Base-by-base conservation (phyloP, 2,113 vertebrate species). In the Malaclemys terrapin region DNA sequence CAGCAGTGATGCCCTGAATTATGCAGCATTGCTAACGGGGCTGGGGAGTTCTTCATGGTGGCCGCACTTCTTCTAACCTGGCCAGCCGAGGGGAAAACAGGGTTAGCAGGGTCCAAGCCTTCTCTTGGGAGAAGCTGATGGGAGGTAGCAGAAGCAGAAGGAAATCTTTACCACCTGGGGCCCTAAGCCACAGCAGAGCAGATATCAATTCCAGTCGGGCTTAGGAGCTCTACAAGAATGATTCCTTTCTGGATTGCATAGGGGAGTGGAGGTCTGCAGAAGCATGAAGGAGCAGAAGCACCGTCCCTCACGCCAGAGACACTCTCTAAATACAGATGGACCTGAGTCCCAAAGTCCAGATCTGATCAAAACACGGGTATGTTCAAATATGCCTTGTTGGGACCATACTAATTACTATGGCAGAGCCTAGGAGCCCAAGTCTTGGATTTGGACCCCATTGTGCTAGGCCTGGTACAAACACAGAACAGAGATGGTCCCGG, bases 381-480 rank as follows among this genome's bases (percentile, higher is more conserved):
- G 11, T 75, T 75, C 69, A 75, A 22, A 42, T 25, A 42, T 42
- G 69, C 9, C 38, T 75, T 35, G 13, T 65, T 38, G 69, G 69
- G 20, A 75, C 5, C 38, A 42, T 1, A 2, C 4, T 65, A 80
- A 54, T 42, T 81, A 22, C 14, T 54, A n/a, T 38, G 11, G 45
- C 56, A 24, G 11, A 54, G 53, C 53, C 53, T 54, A 54, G 53
- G 53, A 22, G 4, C 84, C 83, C 16, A 31, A 19, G 6, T 79
- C 0, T 0, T n/a, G 42, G 69, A 42, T 25, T 0, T 0, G 19
- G 47, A 20, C 8, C 88, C 75, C 54, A 2, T 31, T 76, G 1
- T 24, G 10, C 38, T 75, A 75, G 1, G 13, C 50, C 76, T 1
- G 45, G 42, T 1, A 1, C 54, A 47, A 22, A 35, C 45, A 8